Base-by-base conservation (phyloP, 37 sponge, comb jelly and placozoan genomes). In the Spongia lamella region DNA sequence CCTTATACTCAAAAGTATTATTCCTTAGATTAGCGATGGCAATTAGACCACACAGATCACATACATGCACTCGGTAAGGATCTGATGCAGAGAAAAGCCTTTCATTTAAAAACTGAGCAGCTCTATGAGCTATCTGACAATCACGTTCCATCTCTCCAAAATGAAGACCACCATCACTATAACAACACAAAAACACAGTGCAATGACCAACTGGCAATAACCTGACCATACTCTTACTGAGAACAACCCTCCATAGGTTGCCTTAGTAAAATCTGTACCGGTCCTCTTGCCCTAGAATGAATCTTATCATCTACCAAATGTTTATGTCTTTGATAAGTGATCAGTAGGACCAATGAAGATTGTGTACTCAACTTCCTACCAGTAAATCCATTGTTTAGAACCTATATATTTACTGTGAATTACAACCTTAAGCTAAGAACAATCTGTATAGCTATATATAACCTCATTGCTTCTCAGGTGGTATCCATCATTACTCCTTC, bases 241-340 rank as follows among this genome's bases (percentile, higher is more conserved):
- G 99, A 94, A 31, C 99, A 68, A 1, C 99, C 99, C 64, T 98
- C 96, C 99, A 98, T 98, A 38, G 99, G 99, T 61, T 98, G 99
- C 25, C 99, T 63, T 30, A 91, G 92, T 63, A 98, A 81, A 51
- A 89, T 94, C 76, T 95, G 92, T 24, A 95, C 92, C 0, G 99
- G 99, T 3, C 99, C 99, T 19, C 99, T 64, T 14, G 99, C 99
- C 61, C 99, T 62, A 25, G 99, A 94, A 70, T 98, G 99, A 47
- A 98, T 98, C 85, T 98, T 98, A 68, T 98, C 99, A 31, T 95
- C 99, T 77, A 98, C 99, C 96, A 98, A 95, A 69, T 98, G 99
- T 78, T 98, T 98, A 57, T 95, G 89, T 20, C 99, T 61, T 85
- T 98, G 99, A 77, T 98, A 98, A n/a, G n/a, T n/a, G n/a, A 79